Evolutionary conservation across 2,888 invertebrate species (phyloP).

Genomic region (Eristalis pertinax): DNA sequence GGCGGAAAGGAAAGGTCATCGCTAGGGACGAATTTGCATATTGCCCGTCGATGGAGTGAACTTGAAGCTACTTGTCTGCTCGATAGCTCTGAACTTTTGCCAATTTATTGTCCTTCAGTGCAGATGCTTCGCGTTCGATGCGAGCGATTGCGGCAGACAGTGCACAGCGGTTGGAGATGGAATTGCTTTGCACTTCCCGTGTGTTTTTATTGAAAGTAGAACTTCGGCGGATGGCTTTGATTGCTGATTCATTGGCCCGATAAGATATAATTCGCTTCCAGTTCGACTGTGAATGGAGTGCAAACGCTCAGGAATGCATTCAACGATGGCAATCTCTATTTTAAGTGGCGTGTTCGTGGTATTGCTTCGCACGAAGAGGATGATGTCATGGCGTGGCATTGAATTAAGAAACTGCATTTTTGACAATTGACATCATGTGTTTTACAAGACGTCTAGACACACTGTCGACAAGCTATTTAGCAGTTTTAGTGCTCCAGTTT

Average conservation of each 20-base stretch:
- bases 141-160: not conserved
- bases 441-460: not conserved
- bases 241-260: not conserved
- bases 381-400: not conserved
- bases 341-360: not conserved
- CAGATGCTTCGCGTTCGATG: slow-evolving; percentile 6
- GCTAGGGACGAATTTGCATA: slow-evolving; percentile 23
- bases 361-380: not conserved
- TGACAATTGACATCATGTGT: not conserved
- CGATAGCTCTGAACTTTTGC: not conserved
- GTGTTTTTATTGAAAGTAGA: not conserved
- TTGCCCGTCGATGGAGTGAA: slow-evolving; percentile 13
- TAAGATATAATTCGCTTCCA: not conserved
- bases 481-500: not conserved
- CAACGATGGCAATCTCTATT: not conserved
- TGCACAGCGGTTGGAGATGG: not conserved
- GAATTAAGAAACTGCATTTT: not conserved
- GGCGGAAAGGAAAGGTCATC: slow-evolving; percentile 21
- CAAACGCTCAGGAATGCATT: not conserved
- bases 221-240: not conserved
- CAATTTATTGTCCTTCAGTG: slow-evolving; percentile 41
- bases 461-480: not conserved
- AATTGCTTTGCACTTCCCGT: not conserved
- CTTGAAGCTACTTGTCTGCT: slow-evolving; percentile 17
- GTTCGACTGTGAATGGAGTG: not conserved